These are phyloP conservation scores for Macaca mulatta DNA, from an alignment of 2,113 vertebrate species.

Conservation along the genomic window DNA sequence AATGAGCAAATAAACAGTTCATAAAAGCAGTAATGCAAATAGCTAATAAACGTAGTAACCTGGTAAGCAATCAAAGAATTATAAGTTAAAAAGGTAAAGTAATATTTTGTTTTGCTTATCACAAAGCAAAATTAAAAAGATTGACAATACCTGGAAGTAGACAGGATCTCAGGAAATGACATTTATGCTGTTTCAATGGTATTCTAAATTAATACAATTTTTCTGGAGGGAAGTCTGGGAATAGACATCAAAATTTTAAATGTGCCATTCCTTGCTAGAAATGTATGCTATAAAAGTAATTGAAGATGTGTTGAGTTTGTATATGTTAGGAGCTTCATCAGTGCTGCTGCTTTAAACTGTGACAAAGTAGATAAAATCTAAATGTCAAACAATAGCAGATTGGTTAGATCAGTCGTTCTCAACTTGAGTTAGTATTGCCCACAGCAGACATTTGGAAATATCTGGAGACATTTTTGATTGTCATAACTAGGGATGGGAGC, in stretches of 20 bases:
- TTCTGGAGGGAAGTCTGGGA: background rate
- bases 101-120: background rate
- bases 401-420: background rate
- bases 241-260: background rate
- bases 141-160: background rate
- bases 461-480: background rate
- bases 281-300: background rate
- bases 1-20: background rate
- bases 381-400: background rate
- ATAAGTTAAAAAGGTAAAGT: background rate
- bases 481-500: background rate
- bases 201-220: background rate
- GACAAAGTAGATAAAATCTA: background rate
- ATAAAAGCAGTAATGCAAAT: background rate
- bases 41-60: background rate
- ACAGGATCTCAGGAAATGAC: background rate
- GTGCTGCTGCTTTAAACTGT: background rate
- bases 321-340: background rate
- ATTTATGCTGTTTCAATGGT: background rate
- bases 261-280: background rate
- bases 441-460: background rate
- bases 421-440: background rate
- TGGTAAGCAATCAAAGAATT: background rate
- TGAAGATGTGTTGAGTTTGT: background rate
- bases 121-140: background rate